phyloP scores from a whole-genome alignment of 2,797 vertebrate species.

The Molossus molossus region DNA sequence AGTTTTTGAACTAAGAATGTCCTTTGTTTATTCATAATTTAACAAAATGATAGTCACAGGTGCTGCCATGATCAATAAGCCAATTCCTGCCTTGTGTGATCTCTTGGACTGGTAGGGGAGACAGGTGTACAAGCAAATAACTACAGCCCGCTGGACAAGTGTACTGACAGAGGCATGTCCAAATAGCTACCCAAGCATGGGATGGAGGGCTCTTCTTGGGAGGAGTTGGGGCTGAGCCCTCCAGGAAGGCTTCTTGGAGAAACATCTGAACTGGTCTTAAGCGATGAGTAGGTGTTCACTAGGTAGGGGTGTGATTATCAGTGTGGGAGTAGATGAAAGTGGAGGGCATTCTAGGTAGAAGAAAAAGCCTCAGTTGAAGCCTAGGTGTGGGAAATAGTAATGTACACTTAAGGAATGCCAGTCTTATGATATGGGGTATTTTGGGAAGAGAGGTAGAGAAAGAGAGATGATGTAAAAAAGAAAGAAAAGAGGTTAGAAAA shows the following conservation, averaged over 20 bases:
- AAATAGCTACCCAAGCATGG: neutral
- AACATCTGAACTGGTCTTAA: neutral
- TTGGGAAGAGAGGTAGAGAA: neutral
- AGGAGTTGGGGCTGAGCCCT: neutral
- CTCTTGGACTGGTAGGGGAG: neutral
- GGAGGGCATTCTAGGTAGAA: neutral
- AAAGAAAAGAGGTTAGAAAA: neutral
- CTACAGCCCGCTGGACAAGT: neutral
- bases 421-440: neutral
- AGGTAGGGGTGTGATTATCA: neutral
- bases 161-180: neutral
- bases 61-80: neutral
- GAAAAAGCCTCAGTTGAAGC: neutral
- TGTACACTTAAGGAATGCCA: neutral
- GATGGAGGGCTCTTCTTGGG: neutral
- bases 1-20: slow-evolving; percentile 20
- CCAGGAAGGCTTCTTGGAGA: neutral
- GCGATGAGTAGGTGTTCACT: neutral
- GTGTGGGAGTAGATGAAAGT: neutral
- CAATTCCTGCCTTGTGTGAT: neutral
- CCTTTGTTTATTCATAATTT: neutral
- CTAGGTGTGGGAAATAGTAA: neutral
- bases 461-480: neutral
- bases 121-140: neutral
- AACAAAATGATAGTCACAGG: neutral